Conservation (phyloP, 1,140 invertebrate genomes). For the Anastrepha obliqua region DNA sequence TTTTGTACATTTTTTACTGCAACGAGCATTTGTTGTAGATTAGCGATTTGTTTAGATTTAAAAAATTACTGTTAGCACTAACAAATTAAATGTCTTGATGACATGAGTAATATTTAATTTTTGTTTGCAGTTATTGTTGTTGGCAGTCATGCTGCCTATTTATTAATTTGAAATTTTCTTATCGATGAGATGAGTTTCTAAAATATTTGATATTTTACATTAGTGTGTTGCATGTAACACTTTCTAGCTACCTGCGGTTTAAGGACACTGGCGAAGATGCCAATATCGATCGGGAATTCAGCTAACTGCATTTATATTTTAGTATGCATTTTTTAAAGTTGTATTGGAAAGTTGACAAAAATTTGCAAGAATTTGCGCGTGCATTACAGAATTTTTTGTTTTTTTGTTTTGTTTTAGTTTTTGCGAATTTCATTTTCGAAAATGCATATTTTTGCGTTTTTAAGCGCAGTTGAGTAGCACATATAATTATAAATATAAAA, state of each 20-base stretch:
- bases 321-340: slow-evolving; percentile 53
- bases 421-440: slow-evolving; percentile 30
- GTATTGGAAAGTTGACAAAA: slow-evolving; percentile 10
- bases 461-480: slow-evolving; percentile 35
- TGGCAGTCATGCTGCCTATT: neutral
- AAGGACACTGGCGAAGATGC: slow-evolving; percentile 72
- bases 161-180: slow-evolving; percentile 22
- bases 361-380: slow-evolving; percentile 16
- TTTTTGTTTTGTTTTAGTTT: slow-evolving; percentile 18
- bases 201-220: slow-evolving; percentile 54
- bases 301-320: slow-evolving; percentile 63
- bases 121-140: neutral
- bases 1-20: neutral
- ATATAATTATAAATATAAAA: slow-evolving; percentile 52
- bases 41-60: neutral
- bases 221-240: slow-evolving; percentile 56
- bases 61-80: slow-evolving; percentile 17
- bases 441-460: slow-evolving; percentile 49
- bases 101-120: neutral
- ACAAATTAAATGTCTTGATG: slow-evolving; percentile 41
- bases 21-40: slow-evolving; percentile 30
- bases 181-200: slow-evolving; percentile 40
- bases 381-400: slow-evolving; percentile 14
- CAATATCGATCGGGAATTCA: slow-evolving; percentile 74
- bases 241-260: slow-evolving; percentile 72